phyloP scores from a whole-genome alignment of 2,113 vertebrate genomes.

The Gallinago jamesoni region DNA sequence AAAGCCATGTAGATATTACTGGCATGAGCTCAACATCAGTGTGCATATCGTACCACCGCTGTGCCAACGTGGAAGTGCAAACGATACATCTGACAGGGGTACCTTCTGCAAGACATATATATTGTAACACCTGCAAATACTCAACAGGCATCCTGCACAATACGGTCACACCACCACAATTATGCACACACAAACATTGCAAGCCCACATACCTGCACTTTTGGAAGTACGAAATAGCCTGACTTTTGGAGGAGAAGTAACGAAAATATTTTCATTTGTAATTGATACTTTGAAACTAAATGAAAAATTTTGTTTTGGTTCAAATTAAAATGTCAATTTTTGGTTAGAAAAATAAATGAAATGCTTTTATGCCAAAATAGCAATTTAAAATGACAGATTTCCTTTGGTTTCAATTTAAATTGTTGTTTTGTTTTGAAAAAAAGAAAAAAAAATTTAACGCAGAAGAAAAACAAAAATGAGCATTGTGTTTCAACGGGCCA shows the following conservation, averaged over 20 bases:
- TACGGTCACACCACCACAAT: background rate
- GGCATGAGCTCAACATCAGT: background rate
- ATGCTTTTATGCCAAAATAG: slow-evolving; percentile 17
- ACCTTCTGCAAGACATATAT: background rate
- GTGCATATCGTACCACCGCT: background rate
- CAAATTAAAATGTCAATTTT: slow-evolving; percentile 47
- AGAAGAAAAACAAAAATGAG: slow-evolving; percentile 23
- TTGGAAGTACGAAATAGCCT: background rate
- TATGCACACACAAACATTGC: background rate
- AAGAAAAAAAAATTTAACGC: background rate
- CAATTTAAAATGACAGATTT: slow-evolving; percentile 51
- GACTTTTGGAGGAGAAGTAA: slow-evolving; percentile 21
- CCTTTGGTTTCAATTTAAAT: background rate
- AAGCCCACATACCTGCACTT: background rate
- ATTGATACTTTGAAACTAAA: slow-evolving; percentile 52
- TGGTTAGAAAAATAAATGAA: slow-evolving; percentile 42
- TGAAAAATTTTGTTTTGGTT: slow-evolving; percentile 52
- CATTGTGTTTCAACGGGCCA: background rate
- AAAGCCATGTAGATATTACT: background rate
- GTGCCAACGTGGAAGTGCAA: background rate
- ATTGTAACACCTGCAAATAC: slow-evolving; percentile 23
- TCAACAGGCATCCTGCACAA: slow-evolving; percentile 5
- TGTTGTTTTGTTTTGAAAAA: slow-evolving; percentile 38
- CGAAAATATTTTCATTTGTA: slow-evolving; percentile 51
- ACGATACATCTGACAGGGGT: background rate